Evolutionary conservation across 2,797 vertebrate species (phyloP).

Genomic region (Arremon brunneinucha): DNA sequence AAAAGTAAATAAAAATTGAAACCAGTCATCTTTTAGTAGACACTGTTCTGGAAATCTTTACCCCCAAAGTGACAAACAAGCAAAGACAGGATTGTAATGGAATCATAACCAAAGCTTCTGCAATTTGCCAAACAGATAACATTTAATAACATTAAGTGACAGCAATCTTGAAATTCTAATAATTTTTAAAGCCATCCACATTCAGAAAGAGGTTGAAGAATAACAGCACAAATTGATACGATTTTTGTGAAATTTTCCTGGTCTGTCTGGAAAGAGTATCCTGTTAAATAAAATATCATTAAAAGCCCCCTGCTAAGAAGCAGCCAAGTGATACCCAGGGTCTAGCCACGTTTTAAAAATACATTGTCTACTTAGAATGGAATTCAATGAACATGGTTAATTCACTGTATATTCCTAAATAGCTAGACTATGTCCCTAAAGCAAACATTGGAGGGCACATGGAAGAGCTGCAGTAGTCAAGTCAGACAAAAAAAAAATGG

Average conservation of each 20-base stretch:
- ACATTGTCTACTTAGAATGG: neutral
- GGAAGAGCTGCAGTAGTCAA: slow-evolving; percentile 12
- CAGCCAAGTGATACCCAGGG: neutral
- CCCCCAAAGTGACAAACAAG: neutral
- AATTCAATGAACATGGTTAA: neutral
- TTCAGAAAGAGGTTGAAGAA: neutral
- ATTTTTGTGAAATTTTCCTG: neutral
- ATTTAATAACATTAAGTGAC: neutral
- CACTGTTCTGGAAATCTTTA: neutral
- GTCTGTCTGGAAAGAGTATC: neutral
- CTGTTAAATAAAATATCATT: neutral
- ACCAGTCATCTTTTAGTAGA: neutral
- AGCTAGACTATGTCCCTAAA: neutral
- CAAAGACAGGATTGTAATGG: neutral
- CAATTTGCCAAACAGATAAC: neutral
- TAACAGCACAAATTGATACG: neutral
- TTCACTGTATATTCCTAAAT: neutral
- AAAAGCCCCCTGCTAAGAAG: neutral
- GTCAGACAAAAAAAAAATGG: slow-evolving; percentile 31
- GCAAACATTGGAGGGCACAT: neutral
- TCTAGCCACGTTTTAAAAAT: neutral
- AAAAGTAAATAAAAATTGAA: neutral
- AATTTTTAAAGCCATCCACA: neutral
- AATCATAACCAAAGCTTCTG: neutral
- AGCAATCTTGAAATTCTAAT: neutral